Evolutionary conservation across 2,797 vertebrate species (phyloP).

Genomic region (Epinephelus awoara): DNA sequence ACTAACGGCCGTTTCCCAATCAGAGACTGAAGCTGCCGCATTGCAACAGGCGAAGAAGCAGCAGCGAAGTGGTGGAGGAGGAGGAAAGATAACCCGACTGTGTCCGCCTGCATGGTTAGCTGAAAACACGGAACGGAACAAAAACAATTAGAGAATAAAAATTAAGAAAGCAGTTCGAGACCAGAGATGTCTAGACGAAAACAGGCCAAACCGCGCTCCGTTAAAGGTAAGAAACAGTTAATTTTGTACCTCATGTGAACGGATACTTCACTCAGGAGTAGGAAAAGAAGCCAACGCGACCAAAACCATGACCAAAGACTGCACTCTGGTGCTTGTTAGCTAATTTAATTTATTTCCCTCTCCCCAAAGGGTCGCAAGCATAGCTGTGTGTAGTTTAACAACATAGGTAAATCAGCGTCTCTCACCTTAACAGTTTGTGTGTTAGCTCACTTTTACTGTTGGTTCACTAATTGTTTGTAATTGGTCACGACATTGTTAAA

Average conservation of each 20-base stretch:
- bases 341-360: conserved; percentile 46
- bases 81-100: conserved; percentile 42
- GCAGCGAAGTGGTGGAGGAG: conserved; percentile 75
- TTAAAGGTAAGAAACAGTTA: conserved; percentile 92
- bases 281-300: conserved; percentile 63
- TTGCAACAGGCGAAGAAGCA: conserved; percentile 95
- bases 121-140: conserved; percentile 80
- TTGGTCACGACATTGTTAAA: background rate
- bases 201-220: conserved; percentile 98
- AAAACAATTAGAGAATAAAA: conserved; percentile 54
- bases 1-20: conserved; percentile 62
- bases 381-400: conserved; percentile 5
- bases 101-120: conserved; percentile 78
- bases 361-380: background rate
- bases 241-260: conserved; percentile 25
- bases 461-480: conserved; percentile 8
- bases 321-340: conserved; percentile 80
- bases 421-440: conserved; percentile 1
- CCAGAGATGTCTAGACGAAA: conserved; percentile 97
- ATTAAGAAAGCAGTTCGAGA: conserved; percentile 18
- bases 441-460: conserved; percentile 5
- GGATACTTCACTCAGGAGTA: conserved; percentile 45
- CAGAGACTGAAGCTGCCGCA: conserved; percentile 90
- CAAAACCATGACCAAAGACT: conserved; percentile 79
- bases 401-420: conserved; percentile 9